Evolutionary conservation across 35 echinoderm and acorn worm genomes (phyloP), one percentile per base, ranked within the genome.

Genomic region (Apostichopus californicus): DNA sequence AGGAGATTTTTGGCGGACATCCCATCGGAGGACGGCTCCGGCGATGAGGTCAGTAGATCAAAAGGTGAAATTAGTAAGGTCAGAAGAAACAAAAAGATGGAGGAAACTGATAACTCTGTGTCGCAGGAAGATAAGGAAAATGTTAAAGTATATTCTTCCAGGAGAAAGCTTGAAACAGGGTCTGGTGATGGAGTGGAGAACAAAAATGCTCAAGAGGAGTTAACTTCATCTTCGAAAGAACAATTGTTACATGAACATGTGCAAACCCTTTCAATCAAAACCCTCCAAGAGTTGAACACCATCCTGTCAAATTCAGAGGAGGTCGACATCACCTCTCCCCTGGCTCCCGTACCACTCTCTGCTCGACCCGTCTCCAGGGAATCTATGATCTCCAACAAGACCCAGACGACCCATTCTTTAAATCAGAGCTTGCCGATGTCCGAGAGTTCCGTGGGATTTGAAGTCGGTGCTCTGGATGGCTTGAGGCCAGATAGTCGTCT

Each of bases 401-500:
- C 18, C 61, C 73, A 20, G 1, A 80, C 79, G 18, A 54, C 60
- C 1, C 86, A 95, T 21, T 94, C 79, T 46, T 46, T 94, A 83
- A 91, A 97, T 21, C 93, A 88, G 73, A 97, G 93, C 61, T 60
- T 94, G 54, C 90, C 95, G 1, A 80, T 90, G 71, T 97, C 95
- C 0, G 95, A 89, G 22, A 25, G 57, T 10, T 26, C 86, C 9
- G 86, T 24, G 25, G 86, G 60, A 57, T 73, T 72, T 4, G 61
- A 89, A 18, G 15, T 89, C 5, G 17, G 6, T 11, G 7, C 26
- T 53, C 60, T 73, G 14, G 86, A 89, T 18, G 54, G 22, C 17
- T 18, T 73, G 3, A 89, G 63, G 24, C 86, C 58, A 52, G 86
- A 89, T 13, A 72, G 86, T 54, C 7, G 72, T 18, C 13, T 89